Conservation (phyloP, 2,888 invertebrate genomes). For the Gortyna flavago region DNA sequence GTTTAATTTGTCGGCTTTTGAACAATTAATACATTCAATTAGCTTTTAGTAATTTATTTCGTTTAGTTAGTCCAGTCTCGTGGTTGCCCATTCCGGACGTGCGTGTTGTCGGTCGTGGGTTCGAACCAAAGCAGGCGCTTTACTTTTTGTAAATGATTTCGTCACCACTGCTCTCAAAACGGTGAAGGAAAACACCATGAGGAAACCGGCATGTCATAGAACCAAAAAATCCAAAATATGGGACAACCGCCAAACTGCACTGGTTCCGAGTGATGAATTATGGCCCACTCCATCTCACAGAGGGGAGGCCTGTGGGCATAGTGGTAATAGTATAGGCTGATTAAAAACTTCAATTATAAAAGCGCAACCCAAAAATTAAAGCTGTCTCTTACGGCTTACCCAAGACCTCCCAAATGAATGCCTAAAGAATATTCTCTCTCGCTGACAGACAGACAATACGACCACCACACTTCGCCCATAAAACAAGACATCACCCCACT, state of each 20-base stretch:
- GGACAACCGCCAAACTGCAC: too few species aligned
- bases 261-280: too few species aligned
- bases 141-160: too few species aligned
- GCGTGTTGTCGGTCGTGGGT: neutral
- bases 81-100: neutral
- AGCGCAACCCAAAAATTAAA: neutral
- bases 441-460: slow-evolving; percentile 24
- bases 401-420: slow-evolving; percentile 3
- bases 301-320: too few species aligned
- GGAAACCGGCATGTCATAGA: too few species aligned
- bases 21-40: neutral
- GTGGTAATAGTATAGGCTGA: too few species aligned
- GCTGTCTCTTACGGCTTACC: neutral
- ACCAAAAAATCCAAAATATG: too few species aligned
- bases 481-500: slow-evolving; percentile 57
- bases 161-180: too few species aligned
- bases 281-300: too few species aligned
- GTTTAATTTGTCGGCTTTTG: neutral
- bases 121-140: neutral
- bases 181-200: too few species aligned
- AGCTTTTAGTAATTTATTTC: neutral
- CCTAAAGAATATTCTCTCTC: slow-evolving; percentile 14
- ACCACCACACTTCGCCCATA: slow-evolving; percentile 49
- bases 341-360: too few species aligned
- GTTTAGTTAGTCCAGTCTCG: neutral